Evolutionary conservation across 2,797 vertebrate genomes (phyloP).

Genomic region (Nannoperca obscura): DNA sequence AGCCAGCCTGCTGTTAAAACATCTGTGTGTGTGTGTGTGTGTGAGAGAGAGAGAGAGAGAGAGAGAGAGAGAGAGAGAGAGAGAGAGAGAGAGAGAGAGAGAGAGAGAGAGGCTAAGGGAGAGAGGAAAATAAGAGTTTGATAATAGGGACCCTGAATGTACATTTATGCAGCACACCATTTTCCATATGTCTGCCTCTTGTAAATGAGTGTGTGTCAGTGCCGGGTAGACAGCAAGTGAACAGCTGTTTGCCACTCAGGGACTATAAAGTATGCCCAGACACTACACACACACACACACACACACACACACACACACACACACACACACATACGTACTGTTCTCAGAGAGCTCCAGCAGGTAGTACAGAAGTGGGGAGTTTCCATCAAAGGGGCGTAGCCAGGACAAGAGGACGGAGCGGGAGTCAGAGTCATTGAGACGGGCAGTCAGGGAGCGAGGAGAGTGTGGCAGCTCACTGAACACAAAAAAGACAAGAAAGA

Average conservation of each 20-base stretch:
- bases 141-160: slow-evolving; percentile 64
- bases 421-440: slow-evolving; percentile 87
- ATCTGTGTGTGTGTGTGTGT: slow-evolving; percentile 56
- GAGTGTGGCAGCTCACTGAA: slow-evolving; percentile 94
- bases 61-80: slow-evolving; percentile 16
- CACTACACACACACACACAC: slow-evolving; percentile 28
- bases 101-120: slow-evolving; percentile 15
- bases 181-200: slow-evolving; percentile 72
- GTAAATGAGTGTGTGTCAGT: slow-evolving; percentile 66
- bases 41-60: slow-evolving; percentile 12
- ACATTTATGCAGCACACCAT: slow-evolving; percentile 61
- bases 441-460: slow-evolving; percentile 92
- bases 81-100: not conserved
- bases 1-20: slow-evolving; percentile 77
- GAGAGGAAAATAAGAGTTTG: slow-evolving; percentile 50
- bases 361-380: slow-evolving; percentile 94
- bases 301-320: slow-evolving; percentile 36
- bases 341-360: slow-evolving; percentile 96
- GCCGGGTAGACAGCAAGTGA: slow-evolving; percentile 63
- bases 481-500: slow-evolving; percentile 15
- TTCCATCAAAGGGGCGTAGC: slow-evolving; percentile 96
- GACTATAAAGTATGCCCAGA: slow-evolving; percentile 54
- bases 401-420: slow-evolving; percentile 92
- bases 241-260: slow-evolving; percentile 71
- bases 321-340: slow-evolving; percentile 85